A percentile compares a stretch with the other conserved stretches of the same genome.
Conservation (phyloP, 2,888 invertebrate species). For the Clanis bilineata region DNA sequence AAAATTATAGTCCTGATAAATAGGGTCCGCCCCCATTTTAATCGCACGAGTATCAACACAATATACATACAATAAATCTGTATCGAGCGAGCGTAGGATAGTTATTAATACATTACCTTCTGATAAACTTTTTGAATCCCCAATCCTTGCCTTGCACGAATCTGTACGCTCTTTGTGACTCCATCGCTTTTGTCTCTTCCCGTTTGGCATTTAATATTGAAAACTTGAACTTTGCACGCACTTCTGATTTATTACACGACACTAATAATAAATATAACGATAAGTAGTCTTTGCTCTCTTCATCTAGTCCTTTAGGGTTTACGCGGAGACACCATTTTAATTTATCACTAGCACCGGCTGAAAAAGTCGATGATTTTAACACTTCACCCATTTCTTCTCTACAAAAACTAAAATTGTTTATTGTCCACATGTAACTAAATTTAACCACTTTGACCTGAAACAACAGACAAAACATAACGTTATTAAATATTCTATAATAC, state of each 20-base stretch:
- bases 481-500: constrained; percentile 27
- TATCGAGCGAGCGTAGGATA: neutral
- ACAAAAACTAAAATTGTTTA: constrained; percentile 99
- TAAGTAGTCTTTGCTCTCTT: constrained; percentile 99
- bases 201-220: constrained; percentile 99
- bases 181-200: constrained; percentile 99
- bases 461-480: constrained; percentile 40
- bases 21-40: constrained; percentile 34
- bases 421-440: constrained; percentile 99
- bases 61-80: neutral
- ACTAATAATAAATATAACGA: constrained; percentile 99
- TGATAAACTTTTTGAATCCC: constrained; percentile 99
- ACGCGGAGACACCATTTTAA: constrained; percentile 99
- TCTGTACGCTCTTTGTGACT: constrained; percentile 97
- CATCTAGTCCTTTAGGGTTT: constrained; percentile 99
- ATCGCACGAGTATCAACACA: neutral
- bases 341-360: constrained; percentile 99
- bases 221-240: constrained; percentile 99
- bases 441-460: constrained; percentile 99
- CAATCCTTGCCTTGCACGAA: constrained; percentile 99
- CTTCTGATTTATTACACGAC: constrained; percentile 99
- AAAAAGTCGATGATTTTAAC: constrained; percentile 99
- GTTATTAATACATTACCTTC: constrained; percentile 74
- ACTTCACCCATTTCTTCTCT: constrained; percentile 99
- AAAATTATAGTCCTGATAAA: constrained; percentile 42